Conservation (phyloP, 2,113 vertebrate genomes). For the Psephotus haematonotus region DNA sequence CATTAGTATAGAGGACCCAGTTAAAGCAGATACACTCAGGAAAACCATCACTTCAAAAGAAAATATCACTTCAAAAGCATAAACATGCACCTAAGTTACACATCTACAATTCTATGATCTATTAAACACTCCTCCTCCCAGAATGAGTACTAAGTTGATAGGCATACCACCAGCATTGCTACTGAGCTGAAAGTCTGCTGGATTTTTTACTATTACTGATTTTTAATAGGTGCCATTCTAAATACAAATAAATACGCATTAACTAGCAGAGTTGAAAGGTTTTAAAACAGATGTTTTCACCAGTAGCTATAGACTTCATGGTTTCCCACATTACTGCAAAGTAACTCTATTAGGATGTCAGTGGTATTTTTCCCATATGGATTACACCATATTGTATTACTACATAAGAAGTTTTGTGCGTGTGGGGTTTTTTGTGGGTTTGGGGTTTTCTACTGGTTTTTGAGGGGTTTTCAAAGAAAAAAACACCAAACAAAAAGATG, state of each 20-base stretch:
- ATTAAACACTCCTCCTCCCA: background rate
- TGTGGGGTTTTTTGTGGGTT: accelerated
- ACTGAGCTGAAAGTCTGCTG: background rate
- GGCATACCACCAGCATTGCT: background rate
- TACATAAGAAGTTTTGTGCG: background rate
- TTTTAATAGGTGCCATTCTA: background rate
- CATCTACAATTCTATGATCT: background rate
- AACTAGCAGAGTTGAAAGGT: background rate
- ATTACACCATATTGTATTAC: background rate
- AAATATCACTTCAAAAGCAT: background rate
- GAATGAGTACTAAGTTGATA: accelerated
- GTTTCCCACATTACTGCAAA: background rate
- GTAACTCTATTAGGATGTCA: background rate
- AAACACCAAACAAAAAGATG: background rate
- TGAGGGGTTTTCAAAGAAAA: background rate
- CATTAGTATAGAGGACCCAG: background rate
- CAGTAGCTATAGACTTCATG: background rate
- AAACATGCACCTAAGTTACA: background rate
- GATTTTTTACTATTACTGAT: accelerated
- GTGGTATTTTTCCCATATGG: background rate
- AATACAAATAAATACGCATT: background rate
- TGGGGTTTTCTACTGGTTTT: background rate
- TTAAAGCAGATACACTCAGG: background rate
- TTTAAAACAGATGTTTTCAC: background rate
- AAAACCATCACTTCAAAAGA: background rate